phyloP scores from a whole-genome alignment of 2,797 vertebrate species.

The Pteronotus mesoamericanus region DNA sequence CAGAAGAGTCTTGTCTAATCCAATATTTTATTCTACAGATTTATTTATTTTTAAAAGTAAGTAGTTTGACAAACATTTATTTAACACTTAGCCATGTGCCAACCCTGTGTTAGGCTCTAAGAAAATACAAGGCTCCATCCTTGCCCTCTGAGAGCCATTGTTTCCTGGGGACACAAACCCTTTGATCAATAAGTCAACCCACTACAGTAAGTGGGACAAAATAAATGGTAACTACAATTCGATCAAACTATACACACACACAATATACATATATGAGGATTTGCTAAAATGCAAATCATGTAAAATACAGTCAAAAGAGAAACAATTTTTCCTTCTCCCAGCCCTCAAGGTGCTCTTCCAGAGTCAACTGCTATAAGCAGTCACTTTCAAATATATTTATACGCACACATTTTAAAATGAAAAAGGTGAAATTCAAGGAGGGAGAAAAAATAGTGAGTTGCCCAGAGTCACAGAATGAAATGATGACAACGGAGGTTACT shows the following conservation, averaged over 20 bases:
- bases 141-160: background rate
- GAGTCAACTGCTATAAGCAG: background rate
- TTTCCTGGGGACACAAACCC: background rate
- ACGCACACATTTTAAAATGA: background rate
- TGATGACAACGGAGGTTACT: background rate
- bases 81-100: background rate
- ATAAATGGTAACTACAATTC: background rate
- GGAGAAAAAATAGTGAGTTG: background rate
- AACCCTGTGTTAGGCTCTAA: background rate
- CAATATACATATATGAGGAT: background rate
- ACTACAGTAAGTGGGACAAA: background rate
- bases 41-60: background rate
- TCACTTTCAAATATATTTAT: background rate
- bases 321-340: background rate
- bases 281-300: background rate
- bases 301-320: background rate
- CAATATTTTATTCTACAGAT: background rate
- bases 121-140: background rate
- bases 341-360: background rate
- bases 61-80: background rate
- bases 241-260: background rate
- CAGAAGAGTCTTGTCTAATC: background rate
- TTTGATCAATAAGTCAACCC: background rate
- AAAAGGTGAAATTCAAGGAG: background rate
- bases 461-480: background rate